These are phyloP conservation scores for Mesorhabditis belari DNA, from an alignment of 2,888 invertebrate genomes.

Conservation along the genomic window DNA sequence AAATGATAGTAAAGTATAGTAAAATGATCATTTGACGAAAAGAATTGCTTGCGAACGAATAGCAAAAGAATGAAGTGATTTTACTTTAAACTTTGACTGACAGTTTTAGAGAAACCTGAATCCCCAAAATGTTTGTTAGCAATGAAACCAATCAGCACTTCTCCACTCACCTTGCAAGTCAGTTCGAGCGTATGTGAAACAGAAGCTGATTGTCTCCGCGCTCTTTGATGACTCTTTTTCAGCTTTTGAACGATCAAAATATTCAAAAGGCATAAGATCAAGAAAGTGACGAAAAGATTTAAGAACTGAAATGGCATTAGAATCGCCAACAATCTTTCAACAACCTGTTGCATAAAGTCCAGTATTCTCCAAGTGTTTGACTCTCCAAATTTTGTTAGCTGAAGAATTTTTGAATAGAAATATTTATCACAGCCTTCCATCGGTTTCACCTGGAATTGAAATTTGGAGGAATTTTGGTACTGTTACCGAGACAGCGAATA, in stretches of 20 bases:
- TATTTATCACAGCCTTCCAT: conserved; percentile 1
- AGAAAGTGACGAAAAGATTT: conserved; percentile 38
- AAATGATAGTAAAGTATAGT: not conserved
- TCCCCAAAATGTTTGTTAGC: too few species aligned
- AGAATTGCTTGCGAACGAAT: too few species aligned
- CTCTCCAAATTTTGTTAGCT: conserved; percentile 1
- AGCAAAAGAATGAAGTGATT: too few species aligned
- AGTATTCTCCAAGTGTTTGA: not conserved
- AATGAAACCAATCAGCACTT: not conserved
- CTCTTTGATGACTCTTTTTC: conserved; percentile 27
- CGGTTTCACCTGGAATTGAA: not conserved
- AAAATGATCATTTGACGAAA: not conserved
- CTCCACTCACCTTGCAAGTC: not conserved
- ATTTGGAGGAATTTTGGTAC: conserved; percentile 10
- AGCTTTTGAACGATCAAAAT: conserved; percentile 29
- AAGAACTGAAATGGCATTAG: conserved; percentile 28
- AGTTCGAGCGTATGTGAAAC: conserved; percentile 7
- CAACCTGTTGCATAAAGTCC: not conserved
- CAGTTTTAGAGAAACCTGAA: too few species aligned
- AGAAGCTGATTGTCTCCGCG: conserved; percentile 29
- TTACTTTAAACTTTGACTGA: too few species aligned
- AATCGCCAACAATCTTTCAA: not conserved
- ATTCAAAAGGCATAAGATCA: conserved; percentile 31
- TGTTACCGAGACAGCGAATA: conserved; percentile 12
- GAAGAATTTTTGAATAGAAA: conserved; percentile 3